Percentiles rank a stretch among this genome's conserved stretches.
Conservation (phyloP, 2,888 invertebrate genomes). For the Lepidonotus clava region DNA sequence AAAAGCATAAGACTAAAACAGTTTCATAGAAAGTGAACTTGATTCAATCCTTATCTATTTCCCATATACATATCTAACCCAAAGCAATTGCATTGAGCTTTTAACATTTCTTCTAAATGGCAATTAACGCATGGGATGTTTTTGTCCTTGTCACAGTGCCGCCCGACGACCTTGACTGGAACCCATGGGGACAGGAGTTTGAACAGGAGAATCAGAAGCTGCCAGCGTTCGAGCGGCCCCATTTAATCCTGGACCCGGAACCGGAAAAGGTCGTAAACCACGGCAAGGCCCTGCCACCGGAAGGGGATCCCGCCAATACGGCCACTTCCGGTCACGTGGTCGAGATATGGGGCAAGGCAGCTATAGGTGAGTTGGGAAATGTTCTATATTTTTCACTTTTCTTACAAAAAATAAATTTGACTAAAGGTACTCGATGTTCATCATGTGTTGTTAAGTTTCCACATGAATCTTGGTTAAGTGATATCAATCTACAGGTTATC, state of each 20-base stretch:
- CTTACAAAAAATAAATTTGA: neutral
- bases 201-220: conserved; percentile 60
- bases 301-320: neutral
- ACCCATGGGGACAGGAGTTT: conserved; percentile 77
- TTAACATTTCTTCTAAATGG: no score
- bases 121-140: no score
- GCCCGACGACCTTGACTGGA: conserved; percentile 73
- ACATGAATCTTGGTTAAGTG: no score
- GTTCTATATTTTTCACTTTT: no score
- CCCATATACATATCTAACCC: no score
- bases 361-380: conserved; percentile 64
- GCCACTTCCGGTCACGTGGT: conserved; percentile 55
- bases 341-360: conserved; percentile 66
- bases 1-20: no score
- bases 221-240: conserved; percentile 8
- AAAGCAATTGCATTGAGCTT: no score
- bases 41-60: no score
- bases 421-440: neutral
- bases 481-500: no score
- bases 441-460: neutral
- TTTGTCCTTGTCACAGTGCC: no score
- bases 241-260: neutral
- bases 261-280: neutral
- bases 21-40: no score
- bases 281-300: neutral